These are phyloP conservation scores for Cephus rjabovi DNA, from an alignment of 2,888 invertebrate genomes.

Conservation along the genomic window DNA sequence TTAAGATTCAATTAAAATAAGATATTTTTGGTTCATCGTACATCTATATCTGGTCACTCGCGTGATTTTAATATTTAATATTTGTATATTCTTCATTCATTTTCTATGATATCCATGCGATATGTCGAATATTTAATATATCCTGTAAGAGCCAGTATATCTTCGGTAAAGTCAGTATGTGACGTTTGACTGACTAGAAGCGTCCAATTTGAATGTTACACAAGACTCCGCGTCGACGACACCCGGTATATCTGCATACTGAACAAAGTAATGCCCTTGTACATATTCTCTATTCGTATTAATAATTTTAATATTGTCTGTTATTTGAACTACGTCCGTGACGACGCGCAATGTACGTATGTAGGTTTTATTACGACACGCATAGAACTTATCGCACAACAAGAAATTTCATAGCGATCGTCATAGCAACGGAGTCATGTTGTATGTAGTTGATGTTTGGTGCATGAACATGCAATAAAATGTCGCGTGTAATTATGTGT, in stretches of 20 bases:
- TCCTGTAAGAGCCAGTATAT: background rate
- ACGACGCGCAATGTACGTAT: conserved; percentile 27
- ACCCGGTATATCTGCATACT: background rate
- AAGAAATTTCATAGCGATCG: background rate
- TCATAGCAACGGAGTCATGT: background rate
- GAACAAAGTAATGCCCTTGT: conserved; percentile 21
- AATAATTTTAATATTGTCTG: conserved; percentile 41
- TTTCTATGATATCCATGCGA: background rate
- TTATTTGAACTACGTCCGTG: conserved; percentile 42
- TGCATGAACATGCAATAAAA: background rate
- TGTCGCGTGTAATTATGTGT: background rate
- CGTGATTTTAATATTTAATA: background rate
- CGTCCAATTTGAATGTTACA: background rate
- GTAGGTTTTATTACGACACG: conserved; percentile 16
- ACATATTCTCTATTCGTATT: conserved; percentile 20
- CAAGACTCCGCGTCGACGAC: background rate
- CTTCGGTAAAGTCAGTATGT: conserved; percentile 13
- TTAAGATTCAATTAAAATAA: background rate
- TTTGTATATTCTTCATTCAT: background rate
- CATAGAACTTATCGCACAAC: background rate
- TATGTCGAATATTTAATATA: background rate
- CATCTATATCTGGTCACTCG: background rate
- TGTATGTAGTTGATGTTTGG: background rate
- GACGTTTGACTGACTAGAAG: conserved; percentile 18
- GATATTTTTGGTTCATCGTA: background rate